Percentiles rank a stretch among this genome's conserved stretches.
phyloP scores from a whole-genome alignment of 2,797 vertebrate genomes.

The Paramormyrops hopkinsi region DNA sequence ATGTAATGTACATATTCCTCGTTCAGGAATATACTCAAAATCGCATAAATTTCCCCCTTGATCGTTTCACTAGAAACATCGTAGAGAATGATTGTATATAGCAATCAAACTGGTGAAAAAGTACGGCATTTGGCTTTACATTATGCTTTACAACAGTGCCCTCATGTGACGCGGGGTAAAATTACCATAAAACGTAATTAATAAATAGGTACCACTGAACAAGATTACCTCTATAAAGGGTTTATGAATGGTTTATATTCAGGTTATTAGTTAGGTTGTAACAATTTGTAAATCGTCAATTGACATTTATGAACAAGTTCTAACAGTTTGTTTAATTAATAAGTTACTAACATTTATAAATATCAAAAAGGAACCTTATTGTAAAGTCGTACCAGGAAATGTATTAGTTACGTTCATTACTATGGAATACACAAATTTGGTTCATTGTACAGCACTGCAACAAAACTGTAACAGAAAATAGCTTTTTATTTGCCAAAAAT shows the following conservation, averaged over 20 bases:
- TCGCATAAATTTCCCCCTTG: background rate
- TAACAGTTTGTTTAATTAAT: background rate
- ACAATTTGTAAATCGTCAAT: background rate
- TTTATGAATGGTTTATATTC: background rate
- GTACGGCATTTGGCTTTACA: background rate
- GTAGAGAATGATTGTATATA: background rate
- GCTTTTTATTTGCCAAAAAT: background rate
- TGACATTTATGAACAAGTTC: background rate
- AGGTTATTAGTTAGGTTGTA: background rate
- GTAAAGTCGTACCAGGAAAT: background rate
- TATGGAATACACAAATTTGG: background rate
- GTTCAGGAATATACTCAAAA: background rate
- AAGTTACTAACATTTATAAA: background rate
- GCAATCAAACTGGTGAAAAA: background rate
- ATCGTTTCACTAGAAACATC: background rate
- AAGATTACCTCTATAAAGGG: background rate
- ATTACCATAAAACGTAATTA: slow-evolving; percentile 11
- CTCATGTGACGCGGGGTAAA: background rate
- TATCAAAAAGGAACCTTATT: background rate
- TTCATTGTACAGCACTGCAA: background rate
- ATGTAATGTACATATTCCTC: background rate
- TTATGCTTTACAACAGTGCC: background rate
- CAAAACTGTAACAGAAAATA: background rate
- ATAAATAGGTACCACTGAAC: background rate
- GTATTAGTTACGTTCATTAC: background rate